Evolutionary conservation across 2,113 vertebrate genomes (phyloP).

Genomic region (Istiophorus platypterus): DNA sequence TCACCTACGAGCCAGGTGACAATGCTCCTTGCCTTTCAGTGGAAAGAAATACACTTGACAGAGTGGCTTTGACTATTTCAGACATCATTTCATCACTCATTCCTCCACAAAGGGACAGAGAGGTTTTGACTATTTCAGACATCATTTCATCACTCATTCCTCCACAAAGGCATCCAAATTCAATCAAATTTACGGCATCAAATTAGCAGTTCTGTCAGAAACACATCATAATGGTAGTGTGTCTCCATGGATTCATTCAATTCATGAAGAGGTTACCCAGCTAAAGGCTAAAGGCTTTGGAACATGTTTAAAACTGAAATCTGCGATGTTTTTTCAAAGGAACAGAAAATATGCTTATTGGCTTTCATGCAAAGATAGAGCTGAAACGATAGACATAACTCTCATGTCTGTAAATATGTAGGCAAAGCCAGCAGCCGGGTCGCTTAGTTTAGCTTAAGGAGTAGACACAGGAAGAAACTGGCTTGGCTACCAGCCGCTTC

Average conservation of each 20-base stretch:
- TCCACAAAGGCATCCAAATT: constrained; percentile 18
- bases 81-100: constrained; percentile 25
- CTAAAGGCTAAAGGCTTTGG: constrained; percentile 14
- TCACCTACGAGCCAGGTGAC: constrained; percentile 46
- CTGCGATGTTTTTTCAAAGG: constrained; percentile 10
- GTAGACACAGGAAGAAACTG: neutral
- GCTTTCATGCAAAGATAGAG: neutral
- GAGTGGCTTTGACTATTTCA: constrained; percentile 24
- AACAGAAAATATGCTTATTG: neutral
- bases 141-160: constrained; percentile 20
- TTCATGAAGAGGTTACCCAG: constrained; percentile 3
- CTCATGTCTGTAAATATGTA: neutral
- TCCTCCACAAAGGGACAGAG: constrained; percentile 4
- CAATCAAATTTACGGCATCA: constrained; percentile 24
- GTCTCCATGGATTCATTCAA: constrained; percentile 17
- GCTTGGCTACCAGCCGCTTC: neutral
- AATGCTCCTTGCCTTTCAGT: constrained; percentile 3
- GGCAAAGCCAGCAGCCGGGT: neutral
- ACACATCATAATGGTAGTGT: constrained; percentile 1
- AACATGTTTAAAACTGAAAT: constrained; percentile 9
- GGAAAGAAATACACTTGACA: constrained; percentile 38
- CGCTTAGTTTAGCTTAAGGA: neutral
- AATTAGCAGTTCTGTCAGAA: constrained; percentile 39
- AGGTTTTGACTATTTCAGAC: constrained; percentile 31
- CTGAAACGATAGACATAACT: neutral